phyloP scores from a whole-genome alignment of 2,797 vertebrate genomes.

The Galagoides demidoff region DNA sequence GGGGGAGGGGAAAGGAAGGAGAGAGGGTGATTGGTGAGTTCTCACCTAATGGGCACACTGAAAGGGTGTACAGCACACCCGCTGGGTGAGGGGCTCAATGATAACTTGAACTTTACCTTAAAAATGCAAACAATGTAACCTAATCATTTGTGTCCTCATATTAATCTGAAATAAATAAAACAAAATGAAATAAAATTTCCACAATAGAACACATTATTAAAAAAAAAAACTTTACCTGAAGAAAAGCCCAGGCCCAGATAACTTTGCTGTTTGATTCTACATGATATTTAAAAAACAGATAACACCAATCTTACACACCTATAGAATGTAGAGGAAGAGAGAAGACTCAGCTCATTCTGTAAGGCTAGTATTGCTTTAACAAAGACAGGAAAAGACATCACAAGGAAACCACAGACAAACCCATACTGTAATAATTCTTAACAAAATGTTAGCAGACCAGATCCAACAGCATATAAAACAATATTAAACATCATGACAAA shows the following conservation, averaged over 20 bases:
- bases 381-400: not conserved
- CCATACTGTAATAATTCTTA: not conserved
- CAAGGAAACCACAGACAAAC: not conserved
- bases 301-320: not conserved
- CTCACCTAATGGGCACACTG: no score
- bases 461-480: not conserved
- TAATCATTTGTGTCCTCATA: no score
- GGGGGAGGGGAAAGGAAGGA: no score
- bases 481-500: not conserved
- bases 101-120: no score
- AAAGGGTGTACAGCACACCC: no score
- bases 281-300: not conserved
- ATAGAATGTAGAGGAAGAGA: not conserved
- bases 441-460: not conserved
- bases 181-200: no score
- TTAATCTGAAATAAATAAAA: no score
- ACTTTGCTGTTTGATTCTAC: not conserved
- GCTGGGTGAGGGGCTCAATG: no score
- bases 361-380: not conserved
- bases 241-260: not conserved
- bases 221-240: not conserved
- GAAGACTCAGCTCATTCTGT: not conserved
- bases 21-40: no score
- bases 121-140: no score
- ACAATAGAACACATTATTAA: no score